Evolutionary conservation across 2,888 invertebrate genomes (phyloP).

Genomic region (Xylocampa areola): DNA sequence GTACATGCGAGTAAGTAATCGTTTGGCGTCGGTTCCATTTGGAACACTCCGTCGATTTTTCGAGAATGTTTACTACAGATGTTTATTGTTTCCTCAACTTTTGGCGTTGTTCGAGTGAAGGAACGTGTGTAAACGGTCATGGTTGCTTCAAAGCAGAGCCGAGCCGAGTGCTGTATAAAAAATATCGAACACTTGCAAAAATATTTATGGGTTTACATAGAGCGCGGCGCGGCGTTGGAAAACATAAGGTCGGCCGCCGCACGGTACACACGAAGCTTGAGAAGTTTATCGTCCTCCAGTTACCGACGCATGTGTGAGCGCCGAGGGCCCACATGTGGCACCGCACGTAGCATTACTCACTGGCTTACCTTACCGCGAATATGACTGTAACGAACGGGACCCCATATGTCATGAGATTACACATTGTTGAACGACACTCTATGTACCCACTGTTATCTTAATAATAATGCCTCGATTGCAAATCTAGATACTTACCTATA

Average conservation of each 20-base stretch:
- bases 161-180: constrained; percentile 22
- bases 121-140: constrained; percentile 10
- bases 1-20: constrained; percentile 8
- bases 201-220: constrained; percentile 34
- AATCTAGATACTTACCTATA: too few species aligned
- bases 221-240: constrained; percentile 4
- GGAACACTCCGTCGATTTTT: constrained; percentile 12
- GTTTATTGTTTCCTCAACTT: constrained; percentile 35
- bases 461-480: not conserved
- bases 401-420: constrained; percentile 19
- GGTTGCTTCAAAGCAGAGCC: constrained; percentile 26
- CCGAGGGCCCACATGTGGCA: constrained; percentile 24
- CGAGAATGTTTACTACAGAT: constrained; percentile 10
- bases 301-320: not conserved
- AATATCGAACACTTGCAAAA: constrained; percentile 46
- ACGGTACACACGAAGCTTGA: too few species aligned
- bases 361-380: constrained; percentile 6
- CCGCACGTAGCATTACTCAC: constrained; percentile 7
- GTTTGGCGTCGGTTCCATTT: constrained; percentile 2
- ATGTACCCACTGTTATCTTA: too few species aligned
- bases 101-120: constrained; percentile 13
- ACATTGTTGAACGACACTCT: constrained; percentile 9
- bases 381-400: constrained; percentile 9
- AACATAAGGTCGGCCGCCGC: constrained; percentile 30
- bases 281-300: not conserved